Conservation (phyloP, 2,113 vertebrate species). For the Fulica atra region DNA sequence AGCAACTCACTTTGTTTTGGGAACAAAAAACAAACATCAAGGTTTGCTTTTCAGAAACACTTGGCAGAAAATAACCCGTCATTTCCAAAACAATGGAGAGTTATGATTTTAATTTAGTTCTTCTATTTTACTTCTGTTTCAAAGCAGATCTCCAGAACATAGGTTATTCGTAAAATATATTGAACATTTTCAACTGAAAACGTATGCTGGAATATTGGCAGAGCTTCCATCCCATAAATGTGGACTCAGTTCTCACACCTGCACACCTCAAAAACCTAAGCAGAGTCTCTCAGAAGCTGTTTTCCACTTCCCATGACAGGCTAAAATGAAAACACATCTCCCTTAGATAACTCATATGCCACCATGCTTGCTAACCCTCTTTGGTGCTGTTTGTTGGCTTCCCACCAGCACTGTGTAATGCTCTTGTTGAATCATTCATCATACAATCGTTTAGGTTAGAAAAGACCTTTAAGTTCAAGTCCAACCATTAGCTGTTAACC, state of each 20-base stretch:
- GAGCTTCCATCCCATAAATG: neutral
- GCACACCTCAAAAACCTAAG: neutral
- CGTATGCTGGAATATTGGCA: neutral
- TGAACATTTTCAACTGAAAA: constrained; percentile 5
- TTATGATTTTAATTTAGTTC: constrained; percentile 24
- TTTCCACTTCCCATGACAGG: neutral
- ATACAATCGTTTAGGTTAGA: no score
- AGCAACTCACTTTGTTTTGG: neutral
- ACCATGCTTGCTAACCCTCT: neutral
- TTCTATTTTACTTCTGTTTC: constrained; percentile 1
- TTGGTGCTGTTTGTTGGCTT: neutral
- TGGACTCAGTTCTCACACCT: neutral
- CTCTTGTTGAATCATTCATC: neutral
- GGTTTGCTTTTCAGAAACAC: constrained; percentile 3
- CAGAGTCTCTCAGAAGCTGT: neutral
- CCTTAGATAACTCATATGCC: neutral
- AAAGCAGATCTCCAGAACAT: neutral
- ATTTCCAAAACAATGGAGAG: neutral
- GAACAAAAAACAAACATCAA: neutral
- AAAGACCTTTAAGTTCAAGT: no score
- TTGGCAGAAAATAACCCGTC: constrained; percentile 16
- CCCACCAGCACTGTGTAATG: neutral
- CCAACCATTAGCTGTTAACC: no score
- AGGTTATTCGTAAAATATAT: neutral
- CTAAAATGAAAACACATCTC: neutral